Evolutionary conservation across 2,797 vertebrate species (phyloP), one percentile per base, ranked within the genome.

Genomic region (Esox masquinongy): DNA sequence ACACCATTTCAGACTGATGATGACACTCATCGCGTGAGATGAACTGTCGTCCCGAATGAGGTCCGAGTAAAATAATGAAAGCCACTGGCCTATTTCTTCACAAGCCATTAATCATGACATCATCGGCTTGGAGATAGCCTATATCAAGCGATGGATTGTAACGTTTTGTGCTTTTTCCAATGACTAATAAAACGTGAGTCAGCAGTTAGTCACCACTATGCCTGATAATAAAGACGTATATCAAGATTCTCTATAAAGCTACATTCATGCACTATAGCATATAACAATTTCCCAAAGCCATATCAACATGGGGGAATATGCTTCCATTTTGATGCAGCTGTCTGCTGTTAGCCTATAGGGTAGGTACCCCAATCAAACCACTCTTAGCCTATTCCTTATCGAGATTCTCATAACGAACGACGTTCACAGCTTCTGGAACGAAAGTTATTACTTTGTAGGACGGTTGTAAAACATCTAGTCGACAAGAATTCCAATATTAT

Each of bases 291-390:
- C 74, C 12, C 70, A 74, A 68, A 79, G 74, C 24, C 14, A 61
- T 24, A 70, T 59, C 0, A 11, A 73, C 63, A 82, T 77, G 73
- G 69, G 50, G 50, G 19, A 47, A 14, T n/a, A 19, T n/a, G 63
- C 69, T 79, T 86, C 87, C 87, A 89, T 91, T 91, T 92, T 90
- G 88, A 87, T 66, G 84, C 84, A 84, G 79, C 83, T 79, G 75
- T 80, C 77, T 82, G 77, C 78, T 47, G 12, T 11, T 14, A 47
- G 70, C 75, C 68, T 29, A 67, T 83, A 77, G 76, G 29, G 68
- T 83, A 78, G 77, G 79, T 77, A 74, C 74, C 75, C 79, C 74
- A 67, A 82, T 39, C 70, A 17, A 1, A 77, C 66, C 73, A 31
- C 22, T 47, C 34, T 24, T n/a, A 31, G 29, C 3, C 29, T 31